These are phyloP conservation scores for Coelopa frigida DNA, from an alignment of 1,140 invertebrate genomes.

Conservation along the genomic window DNA sequence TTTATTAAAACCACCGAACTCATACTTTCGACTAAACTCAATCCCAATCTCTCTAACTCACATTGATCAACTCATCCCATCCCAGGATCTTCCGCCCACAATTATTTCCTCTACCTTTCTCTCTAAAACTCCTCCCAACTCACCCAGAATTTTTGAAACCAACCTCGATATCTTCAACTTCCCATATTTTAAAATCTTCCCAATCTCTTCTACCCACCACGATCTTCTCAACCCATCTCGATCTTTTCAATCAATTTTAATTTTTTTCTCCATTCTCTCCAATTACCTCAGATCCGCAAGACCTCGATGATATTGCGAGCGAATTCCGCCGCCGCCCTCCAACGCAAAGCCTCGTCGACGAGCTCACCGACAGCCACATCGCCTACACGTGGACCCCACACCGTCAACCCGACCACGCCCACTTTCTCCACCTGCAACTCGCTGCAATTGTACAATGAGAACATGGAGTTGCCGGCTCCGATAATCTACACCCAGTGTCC, in stretches of 20 bases:
- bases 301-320: slow-evolving; percentile 16
- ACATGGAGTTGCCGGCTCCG: not conserved
- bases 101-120: no score
- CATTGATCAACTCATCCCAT: no score
- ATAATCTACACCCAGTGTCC: slow-evolving; percentile 1
- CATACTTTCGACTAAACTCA: no score
- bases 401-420: not conserved
- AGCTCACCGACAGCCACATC: not conserved
- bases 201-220: no score
- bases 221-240: no score
- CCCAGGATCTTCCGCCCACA: no score
- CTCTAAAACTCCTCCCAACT: no score
- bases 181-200: no score
- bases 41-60: no score
- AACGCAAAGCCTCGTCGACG: not conserved
- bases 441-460: not conserved
- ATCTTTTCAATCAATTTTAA: no score
- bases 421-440: not conserved
- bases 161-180: no score
- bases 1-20: not conserved
- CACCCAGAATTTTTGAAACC: no score
- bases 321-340: not conserved
- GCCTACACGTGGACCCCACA: not conserved
- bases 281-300: slow-evolving; percentile 16
- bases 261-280: slow-evolving; percentile 1